Conservation (phyloP, 1,140 invertebrate genomes). For the Pseudomyrmex flavicornis region DNA sequence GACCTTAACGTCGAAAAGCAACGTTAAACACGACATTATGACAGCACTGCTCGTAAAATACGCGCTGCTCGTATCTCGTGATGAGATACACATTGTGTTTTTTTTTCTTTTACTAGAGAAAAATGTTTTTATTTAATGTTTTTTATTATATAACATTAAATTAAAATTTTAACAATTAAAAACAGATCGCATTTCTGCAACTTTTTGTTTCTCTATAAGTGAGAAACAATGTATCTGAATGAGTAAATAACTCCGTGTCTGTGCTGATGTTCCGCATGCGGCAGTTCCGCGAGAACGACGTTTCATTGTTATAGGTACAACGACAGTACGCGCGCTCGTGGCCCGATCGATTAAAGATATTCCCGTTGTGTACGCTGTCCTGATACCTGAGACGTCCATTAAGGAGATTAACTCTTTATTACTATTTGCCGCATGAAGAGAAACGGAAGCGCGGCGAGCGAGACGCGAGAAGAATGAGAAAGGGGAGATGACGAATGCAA, state of each 20-base stretch:
- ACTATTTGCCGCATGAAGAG: conserved; percentile 36
- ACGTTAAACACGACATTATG: conserved; percentile 33
- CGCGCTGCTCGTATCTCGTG: conserved; percentile 10
- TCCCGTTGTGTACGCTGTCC: background rate
- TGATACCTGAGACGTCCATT: conserved; percentile 50
- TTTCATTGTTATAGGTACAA: conserved; percentile 16
- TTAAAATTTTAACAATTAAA: background rate
- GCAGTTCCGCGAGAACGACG: background rate
- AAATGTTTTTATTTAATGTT: background rate
- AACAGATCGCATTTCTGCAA: background rate
- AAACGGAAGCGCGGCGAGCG: background rate
- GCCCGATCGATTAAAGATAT: conserved; percentile 47
- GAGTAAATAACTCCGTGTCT: background rate
- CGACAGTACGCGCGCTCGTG: background rate
- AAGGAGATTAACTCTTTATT: conserved; percentile 71
- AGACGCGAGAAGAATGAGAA: conserved; percentile 11
- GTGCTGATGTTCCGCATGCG: background rate
- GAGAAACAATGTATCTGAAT: no score
- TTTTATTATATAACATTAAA: no score
- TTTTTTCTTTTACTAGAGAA: background rate
- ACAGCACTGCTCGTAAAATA: background rate
- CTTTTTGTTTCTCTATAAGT: background rate
- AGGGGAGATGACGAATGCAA: background rate
- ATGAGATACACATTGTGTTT: background rate
- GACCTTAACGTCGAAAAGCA: background rate